These are phyloP conservation scores for Plecturocebus donacophilus DNA, from an alignment of 2,113 vertebrate genomes.

Conservation along the genomic window DNA sequence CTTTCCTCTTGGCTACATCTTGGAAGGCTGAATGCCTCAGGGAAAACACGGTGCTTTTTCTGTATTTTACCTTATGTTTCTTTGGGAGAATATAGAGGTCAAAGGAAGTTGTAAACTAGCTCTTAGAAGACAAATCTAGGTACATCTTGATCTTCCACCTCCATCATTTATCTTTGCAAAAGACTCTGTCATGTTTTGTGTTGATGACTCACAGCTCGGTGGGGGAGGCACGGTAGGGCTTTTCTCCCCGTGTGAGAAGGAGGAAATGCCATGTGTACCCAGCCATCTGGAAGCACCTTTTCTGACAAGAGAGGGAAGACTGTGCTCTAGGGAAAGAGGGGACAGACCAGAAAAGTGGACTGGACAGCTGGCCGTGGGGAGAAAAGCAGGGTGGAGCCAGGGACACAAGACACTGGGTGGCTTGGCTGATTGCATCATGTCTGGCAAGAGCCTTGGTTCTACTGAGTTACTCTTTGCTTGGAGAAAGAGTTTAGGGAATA, in stretches of 20 bases:
- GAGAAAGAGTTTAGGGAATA: slow-evolving; percentile 70
- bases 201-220: neutral
- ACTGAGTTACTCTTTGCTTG: slow-evolving; percentile 73
- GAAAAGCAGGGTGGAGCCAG: neutral
- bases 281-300: slow-evolving; percentile 34
- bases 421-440: neutral
- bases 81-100: neutral
- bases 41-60: neutral
- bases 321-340: too few relatives aligned
- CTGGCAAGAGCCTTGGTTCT: slow-evolving; percentile 53
- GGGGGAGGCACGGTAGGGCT: neutral
- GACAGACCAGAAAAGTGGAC: neutral
- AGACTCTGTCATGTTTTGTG: neutral
- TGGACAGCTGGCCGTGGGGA: neutral
- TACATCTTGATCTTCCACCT: too few relatives aligned
- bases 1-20: neutral
- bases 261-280: neutral
- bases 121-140: neutral
- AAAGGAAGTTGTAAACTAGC: neutral
- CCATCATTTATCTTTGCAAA: neutral
- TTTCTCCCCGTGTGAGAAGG: neutral
- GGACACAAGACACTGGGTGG: neutral
- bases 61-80: neutral
- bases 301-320: too few relatives aligned
- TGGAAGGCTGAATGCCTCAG: neutral